Percentiles rank a stretch among this genome's conserved stretches.
phyloP scores from a whole-genome alignment of 2,797 vertebrate genomes.

The Rhinichthys osculus region DNA sequence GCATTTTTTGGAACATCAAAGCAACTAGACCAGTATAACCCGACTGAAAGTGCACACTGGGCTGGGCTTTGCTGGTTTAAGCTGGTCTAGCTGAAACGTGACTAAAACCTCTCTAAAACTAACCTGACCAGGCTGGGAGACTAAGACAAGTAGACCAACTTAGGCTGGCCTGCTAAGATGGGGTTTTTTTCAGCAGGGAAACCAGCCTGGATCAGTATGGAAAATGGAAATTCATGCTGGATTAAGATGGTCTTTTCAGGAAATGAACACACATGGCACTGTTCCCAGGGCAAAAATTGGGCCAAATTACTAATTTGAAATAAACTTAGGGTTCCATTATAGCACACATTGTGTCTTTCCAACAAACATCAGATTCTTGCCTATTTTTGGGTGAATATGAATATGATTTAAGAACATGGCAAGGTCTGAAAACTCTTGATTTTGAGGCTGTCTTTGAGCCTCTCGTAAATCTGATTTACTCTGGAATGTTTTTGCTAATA shows the following conservation, averaged over 20 bases:
- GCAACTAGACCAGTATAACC: neutral
- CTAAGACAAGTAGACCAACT: neutral
- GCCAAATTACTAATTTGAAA: neutral
- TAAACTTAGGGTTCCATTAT: neutral
- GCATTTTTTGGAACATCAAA: neutral
- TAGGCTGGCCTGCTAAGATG: neutral
- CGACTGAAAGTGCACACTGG: neutral
- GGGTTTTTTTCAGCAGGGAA: neutral
- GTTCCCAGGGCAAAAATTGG: neutral
- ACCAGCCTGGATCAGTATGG: neutral
- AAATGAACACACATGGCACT: neutral
- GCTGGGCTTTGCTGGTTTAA: neutral
- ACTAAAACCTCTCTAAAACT: neutral
- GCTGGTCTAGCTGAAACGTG: neutral
- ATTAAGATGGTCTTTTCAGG: neutral
- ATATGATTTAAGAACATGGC: slow-evolving; percentile 57
- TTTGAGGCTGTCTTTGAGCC: slow-evolving; percentile 54
- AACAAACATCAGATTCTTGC: slow-evolving; percentile 5
- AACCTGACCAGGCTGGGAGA: too few species aligned
- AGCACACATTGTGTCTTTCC: neutral
- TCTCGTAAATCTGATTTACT: slow-evolving; percentile 60
- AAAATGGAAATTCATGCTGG: neutral
- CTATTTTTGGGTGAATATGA: slow-evolving; percentile 38
- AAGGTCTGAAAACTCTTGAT: slow-evolving; percentile 41
- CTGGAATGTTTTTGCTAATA: slow-evolving; percentile 65